These are phyloP conservation scores for Phrynocephalus versicolor DNA, from an alignment of 2,113 vertebrate species.

Conservation along the genomic window DNA sequence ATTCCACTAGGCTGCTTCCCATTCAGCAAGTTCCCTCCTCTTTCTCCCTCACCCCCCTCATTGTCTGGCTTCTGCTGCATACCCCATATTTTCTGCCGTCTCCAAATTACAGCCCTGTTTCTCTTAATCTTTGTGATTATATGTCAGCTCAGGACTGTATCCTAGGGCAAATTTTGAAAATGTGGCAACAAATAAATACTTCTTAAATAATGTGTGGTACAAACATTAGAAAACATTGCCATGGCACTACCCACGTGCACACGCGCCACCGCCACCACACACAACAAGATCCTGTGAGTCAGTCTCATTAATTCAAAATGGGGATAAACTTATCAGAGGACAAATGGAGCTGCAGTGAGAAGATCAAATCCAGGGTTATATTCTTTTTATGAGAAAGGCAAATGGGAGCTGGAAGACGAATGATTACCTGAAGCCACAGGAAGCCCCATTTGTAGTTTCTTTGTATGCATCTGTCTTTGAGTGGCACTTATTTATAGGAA, in stretches of 20 bases:
- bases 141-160: background rate
- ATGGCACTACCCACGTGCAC: background rate
- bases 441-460: slow-evolving; percentile 30
- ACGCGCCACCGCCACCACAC: background rate
- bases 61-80: background rate
- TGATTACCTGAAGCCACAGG: slow-evolving; percentile 36
- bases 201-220: background rate
- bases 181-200: background rate
- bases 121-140: background rate
- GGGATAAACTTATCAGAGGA: slow-evolving; percentile 29
- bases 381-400: slow-evolving; percentile 20
- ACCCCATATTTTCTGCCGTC: background rate
- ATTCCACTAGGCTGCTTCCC: background rate
- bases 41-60: background rate
- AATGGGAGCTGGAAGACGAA: slow-evolving; percentile 35
- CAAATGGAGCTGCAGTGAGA: slow-evolving; percentile 32
- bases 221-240: background rate
- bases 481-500: slow-evolving; percentile 41
- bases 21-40: background rate
- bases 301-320: slow-evolving; percentile 34
- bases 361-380: slow-evolving; percentile 15
- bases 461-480: slow-evolving; percentile 40
- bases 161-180: slow-evolving; percentile 24
- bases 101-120: background rate
- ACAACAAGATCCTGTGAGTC: slow-evolving; percentile 7